Evolutionary conservation across 1,140 invertebrate species (phyloP), one percentile per base, ranked within the genome.

Genomic region (Heliconius nattereri): DNA sequence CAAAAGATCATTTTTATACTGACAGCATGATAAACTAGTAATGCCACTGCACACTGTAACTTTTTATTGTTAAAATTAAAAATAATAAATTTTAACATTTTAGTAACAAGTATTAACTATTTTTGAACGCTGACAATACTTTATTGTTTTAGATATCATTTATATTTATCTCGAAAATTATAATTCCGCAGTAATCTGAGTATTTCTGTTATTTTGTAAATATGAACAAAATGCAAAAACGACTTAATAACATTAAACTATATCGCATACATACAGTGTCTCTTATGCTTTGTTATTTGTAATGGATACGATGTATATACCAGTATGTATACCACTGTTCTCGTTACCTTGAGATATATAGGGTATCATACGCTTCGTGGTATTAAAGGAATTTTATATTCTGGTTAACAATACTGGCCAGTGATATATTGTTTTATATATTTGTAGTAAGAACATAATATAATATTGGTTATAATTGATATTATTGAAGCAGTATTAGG

Each of bases 331-430:
- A 29, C 23, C 60, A 66, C 60, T 66, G 26, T n/a, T 29, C 60
- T 66, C 26, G 60, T 66, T 66, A 29, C 60, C 23, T 66, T 66
- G 60, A 66, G 26, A 29, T 66, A 66, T 29, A 66, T 66, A 66
- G 8, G 9, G 23, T 66, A 66, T 29, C 60, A 29, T 66, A 66
- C 60, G 60, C 54, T 60, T 60, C 54, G n/a, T 45, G 40, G 40
- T 60, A 66, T 29, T 66, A 66, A 26, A 66, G 20, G 60, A 7
- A 26, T 26, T 60, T 66, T 29, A 66, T 66, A 66, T 66, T 60
- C 54, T 60, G n/a, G n/a, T 60, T 20, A 52, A 60, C 54, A 60
- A 60, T 60, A 60, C 8, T 60, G 5, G 7, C 5, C 54, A 23
- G 20, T 60, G 20, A 20, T 60, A 60, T 60, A n/a, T 3, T 60